Percentiles rank a stretch among this genome's conserved stretches.
Evolutionary conservation across 92 coral and sea anemone genomes (phyloP).

Genomic region (Zoanthus solanderi): DNA sequence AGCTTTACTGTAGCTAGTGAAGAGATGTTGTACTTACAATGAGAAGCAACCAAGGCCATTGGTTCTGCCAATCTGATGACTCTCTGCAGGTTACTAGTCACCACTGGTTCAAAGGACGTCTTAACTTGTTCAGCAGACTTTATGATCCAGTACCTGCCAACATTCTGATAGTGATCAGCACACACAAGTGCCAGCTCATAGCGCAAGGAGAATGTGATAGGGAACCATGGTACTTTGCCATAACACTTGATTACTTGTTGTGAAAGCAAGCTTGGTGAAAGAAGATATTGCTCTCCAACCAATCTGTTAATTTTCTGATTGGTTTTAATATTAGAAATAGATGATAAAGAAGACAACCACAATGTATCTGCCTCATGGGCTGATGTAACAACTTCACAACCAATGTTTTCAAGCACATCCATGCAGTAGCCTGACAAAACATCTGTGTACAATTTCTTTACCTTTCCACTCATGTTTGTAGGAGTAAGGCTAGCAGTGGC

Average conservation of each 20-base stretch:
- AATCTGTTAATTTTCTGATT: slow-evolving; percentile 69
- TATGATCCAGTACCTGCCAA: slow-evolving; percentile 80
- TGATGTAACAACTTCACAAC: slow-evolving; percentile 65
- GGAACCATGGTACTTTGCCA: slow-evolving; percentile 81
- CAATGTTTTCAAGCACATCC: slow-evolving; percentile 64
- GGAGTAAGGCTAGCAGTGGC: background rate
- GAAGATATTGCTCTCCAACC: slow-evolving; percentile 78
- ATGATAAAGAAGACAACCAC: slow-evolving; percentile 60
- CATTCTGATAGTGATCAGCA: slow-evolving; percentile 73
- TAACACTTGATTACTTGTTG: slow-evolving; percentile 39
- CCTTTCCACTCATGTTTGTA: slow-evolving; percentile 44
- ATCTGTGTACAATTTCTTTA: slow-evolving; percentile 45
- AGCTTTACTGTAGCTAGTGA: background rate
- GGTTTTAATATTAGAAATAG: slow-evolving; percentile 34
- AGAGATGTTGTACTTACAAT: slow-evolving; percentile 66
- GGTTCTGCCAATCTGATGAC: slow-evolving; percentile 77
- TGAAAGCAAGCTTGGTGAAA: slow-evolving; percentile 55
- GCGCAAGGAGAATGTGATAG: slow-evolving; percentile 68
- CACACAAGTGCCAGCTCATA: slow-evolving; percentile 72
- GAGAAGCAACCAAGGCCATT: slow-evolving; percentile 75
- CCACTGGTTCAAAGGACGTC: slow-evolving; percentile 61
- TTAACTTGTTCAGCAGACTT: slow-evolving; percentile 70
- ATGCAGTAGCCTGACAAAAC: background rate
- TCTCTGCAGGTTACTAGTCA: slow-evolving; percentile 76
- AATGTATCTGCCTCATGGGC: slow-evolving; percentile 79